Percentiles rank a stretch among this genome's conserved stretches.
Conservation (phyloP, 2,113 vertebrate genomes). For the Cephalopholis sonnerati region DNA sequence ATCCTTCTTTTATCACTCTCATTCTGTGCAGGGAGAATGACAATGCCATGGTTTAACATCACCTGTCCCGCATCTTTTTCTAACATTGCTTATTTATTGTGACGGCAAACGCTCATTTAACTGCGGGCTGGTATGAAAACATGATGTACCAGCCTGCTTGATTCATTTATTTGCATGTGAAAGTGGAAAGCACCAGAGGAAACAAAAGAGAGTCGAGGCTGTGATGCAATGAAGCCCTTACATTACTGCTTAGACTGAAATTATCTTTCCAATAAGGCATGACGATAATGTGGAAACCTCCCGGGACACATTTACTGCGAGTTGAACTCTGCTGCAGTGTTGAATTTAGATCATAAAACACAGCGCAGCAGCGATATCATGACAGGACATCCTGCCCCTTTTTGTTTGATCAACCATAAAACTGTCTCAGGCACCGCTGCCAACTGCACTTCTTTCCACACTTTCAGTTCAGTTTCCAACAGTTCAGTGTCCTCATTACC, state of each 20-base stretch:
- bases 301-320: neutral
- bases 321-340: neutral
- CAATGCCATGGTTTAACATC: neutral
- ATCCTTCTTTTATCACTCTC: slow-evolving; percentile 4
- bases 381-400: slow-evolving; percentile 27
- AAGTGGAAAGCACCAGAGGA: neutral
- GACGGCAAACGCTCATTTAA: neutral
- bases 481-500: neutral
- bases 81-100: neutral
- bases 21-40: neutral
- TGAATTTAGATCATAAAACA: slow-evolving; percentile 17
- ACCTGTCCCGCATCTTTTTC: neutral
- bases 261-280: neutral
- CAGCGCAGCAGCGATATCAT: neutral
- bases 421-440: neutral
- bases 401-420: slow-evolving; percentile 52
- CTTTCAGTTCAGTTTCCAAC: neutral
- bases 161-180: neutral
- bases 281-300: neutral
- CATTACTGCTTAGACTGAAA: neutral
- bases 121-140: neutral
- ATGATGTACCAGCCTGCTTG: neutral
- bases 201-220: neutral
- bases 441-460: slow-evolving; percentile 1
- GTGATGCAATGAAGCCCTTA: neutral